These are phyloP conservation scores for Zaprionus vittiger DNA, from an alignment of 1,140 invertebrate species.

Conservation along the genomic window DNA sequence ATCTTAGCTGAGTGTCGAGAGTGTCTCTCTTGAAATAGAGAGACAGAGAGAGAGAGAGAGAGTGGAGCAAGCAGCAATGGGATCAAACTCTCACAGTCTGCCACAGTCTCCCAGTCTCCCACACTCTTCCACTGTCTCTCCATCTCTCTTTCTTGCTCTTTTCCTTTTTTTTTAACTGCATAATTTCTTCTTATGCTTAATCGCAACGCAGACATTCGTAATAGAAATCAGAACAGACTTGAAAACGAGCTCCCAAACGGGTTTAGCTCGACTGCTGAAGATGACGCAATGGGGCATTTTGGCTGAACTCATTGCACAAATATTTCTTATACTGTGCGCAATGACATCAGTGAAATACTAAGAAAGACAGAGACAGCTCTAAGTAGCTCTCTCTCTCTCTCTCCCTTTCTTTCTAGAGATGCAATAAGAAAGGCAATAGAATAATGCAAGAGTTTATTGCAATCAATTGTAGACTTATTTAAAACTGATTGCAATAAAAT, in stretches of 20 bases:
- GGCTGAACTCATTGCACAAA: constrained; percentile 42
- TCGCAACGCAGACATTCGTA: constrained; percentile 16
- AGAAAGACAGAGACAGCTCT: neutral
- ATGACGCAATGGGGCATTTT: constrained; percentile 58
- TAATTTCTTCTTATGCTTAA: constrained; percentile 65
- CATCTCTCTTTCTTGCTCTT: neutral
- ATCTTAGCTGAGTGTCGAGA: constrained; percentile 13
- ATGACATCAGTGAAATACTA: constrained; percentile 53
- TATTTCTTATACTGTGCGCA: constrained; percentile 14
- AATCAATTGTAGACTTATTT: neutral
- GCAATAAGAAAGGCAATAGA: no score
- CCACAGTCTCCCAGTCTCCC: neutral
- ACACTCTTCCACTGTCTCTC: neutral
- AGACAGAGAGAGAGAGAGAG: no score
- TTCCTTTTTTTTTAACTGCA: neutral
- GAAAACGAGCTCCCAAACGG: constrained; percentile 65
- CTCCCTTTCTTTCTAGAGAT: no score
- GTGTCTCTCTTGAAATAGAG: neutral
- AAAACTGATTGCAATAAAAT: neutral
- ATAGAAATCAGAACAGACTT: constrained; percentile 21
- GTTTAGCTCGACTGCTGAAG: constrained; percentile 43
- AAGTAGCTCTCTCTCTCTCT: no score
- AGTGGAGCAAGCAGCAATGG: constrained; percentile 19
- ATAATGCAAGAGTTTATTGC: no score
- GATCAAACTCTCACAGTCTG: neutral